Conservation (phyloP, 2,113 vertebrate genomes). For the Electrona antarctica region DNA sequence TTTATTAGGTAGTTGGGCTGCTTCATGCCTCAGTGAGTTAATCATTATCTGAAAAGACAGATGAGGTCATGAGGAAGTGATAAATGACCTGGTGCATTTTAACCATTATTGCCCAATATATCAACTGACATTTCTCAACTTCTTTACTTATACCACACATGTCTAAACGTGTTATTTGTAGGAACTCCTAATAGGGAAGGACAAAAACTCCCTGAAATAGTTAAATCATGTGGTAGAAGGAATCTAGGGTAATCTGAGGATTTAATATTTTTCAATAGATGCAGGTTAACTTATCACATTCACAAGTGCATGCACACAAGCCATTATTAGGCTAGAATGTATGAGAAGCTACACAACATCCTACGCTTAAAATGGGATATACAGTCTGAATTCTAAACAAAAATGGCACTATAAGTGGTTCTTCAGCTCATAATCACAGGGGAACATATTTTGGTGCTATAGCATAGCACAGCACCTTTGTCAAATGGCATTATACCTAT, state of each 20-base stretch:
- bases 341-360: not conserved
- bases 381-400: too few species aligned
- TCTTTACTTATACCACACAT: not conserved
- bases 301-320: not conserved
- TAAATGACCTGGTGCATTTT: not conserved
- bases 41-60: slow-evolving; percentile 22
- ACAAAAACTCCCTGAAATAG: slow-evolving; percentile 17
- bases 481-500: too few species aligned
- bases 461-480: too few species aligned
- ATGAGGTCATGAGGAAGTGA: slow-evolving; percentile 21
- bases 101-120: not conserved
- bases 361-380: too few species aligned
- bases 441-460: too few species aligned
- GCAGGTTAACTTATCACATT: slow-evolving; percentile 4
- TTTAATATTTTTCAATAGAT: slow-evolving; percentile 3
- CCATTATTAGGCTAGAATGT: not conserved
- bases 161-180: not conserved
- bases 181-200: not conserved
- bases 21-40: not conserved
- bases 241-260: slow-evolving; percentile 34
- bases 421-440: too few species aligned
- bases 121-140: not conserved
- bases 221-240: slow-evolving; percentile 38
- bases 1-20: slow-evolving; percentile 13
- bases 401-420: too few species aligned